These are phyloP conservation scores for Elaphurus davidianus DNA, from an alignment of 2,113 vertebrate genomes.

Conservation along the genomic window DNA sequence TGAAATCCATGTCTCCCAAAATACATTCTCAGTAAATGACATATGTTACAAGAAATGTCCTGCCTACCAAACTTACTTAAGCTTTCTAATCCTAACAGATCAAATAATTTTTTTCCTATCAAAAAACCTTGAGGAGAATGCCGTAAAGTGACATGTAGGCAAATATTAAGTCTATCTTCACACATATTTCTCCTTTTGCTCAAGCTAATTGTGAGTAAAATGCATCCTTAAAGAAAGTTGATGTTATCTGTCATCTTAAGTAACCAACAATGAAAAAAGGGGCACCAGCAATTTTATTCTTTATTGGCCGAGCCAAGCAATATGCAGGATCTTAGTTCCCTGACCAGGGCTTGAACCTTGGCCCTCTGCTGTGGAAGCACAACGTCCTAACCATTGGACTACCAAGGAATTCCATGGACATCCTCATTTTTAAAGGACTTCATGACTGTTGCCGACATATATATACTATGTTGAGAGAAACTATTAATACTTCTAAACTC, in stretches of 20 bases:
- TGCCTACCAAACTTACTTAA: not conserved
- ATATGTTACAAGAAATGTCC: not conserved
- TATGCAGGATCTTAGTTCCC: not conserved
- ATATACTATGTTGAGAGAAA: not conserved
- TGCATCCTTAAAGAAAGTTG: not conserved
- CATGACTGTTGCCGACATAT: not conserved
- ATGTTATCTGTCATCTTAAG: not conserved
- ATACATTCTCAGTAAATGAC: not conserved
- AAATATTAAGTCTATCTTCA: not conserved
- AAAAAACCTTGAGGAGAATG: not conserved
- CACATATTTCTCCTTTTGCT: not conserved
- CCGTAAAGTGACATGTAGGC: not conserved
- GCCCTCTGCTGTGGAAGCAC: not conserved
- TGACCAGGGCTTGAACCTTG: not conserved
- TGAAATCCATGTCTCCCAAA: not conserved
- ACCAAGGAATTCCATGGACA: not conserved
- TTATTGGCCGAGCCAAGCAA: not conserved
- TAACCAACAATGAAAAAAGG: not conserved
- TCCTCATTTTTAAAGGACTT: not conserved
- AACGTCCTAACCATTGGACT: not conserved
- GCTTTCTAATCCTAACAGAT: not conserved
- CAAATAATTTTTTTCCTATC: not conserved
- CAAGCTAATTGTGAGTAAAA: not conserved
- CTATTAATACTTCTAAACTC: not conserved
- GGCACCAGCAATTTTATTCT: not conserved